These are phyloP conservation scores for Malurus alboscapulatus DNA, from an alignment of 2,113 vertebrate genomes.

Conservation along the genomic window DNA sequence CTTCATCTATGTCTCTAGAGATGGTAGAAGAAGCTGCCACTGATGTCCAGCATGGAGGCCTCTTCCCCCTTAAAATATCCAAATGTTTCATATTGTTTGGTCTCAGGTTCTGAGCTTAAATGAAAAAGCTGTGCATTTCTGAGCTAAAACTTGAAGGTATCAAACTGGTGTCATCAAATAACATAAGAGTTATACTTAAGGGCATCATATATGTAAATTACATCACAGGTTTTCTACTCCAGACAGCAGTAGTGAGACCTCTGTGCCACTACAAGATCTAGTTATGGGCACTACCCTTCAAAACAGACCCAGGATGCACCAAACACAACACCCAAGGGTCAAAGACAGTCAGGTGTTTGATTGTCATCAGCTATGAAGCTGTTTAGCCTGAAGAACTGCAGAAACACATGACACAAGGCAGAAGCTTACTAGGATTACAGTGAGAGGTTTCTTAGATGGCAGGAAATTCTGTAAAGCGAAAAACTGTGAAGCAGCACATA, in stretches of 20 bases:
- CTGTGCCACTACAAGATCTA: neutral
- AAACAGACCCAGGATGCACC: neutral
- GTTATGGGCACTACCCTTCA: neutral
- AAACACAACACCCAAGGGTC: neutral
- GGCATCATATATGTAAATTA: neutral
- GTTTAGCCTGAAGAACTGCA: neutral
- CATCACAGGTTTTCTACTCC: neutral
- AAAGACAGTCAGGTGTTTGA: neutral
- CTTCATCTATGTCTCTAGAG: neutral
- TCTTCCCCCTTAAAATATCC: neutral
- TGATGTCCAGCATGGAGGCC: neutral
- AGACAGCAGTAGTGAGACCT: neutral
- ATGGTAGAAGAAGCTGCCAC: neutral
- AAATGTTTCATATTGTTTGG: neutral
- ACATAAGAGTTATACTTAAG: neutral
- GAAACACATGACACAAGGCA: neutral
- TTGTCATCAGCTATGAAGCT: neutral
- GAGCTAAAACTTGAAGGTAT: neutral
- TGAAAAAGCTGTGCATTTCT: neutral
- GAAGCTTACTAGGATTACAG: neutral
- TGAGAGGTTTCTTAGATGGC: accelerated
- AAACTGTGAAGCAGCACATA: neutral
- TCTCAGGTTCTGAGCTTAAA: neutral
- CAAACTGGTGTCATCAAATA: neutral
- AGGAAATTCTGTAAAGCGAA: neutral